A percentile compares a stretch with the other conserved stretches of the same genome.
Evolutionary conservation across 1,140 invertebrate species (phyloP).

Genomic region (Rhagoletis pomonella): DNA sequence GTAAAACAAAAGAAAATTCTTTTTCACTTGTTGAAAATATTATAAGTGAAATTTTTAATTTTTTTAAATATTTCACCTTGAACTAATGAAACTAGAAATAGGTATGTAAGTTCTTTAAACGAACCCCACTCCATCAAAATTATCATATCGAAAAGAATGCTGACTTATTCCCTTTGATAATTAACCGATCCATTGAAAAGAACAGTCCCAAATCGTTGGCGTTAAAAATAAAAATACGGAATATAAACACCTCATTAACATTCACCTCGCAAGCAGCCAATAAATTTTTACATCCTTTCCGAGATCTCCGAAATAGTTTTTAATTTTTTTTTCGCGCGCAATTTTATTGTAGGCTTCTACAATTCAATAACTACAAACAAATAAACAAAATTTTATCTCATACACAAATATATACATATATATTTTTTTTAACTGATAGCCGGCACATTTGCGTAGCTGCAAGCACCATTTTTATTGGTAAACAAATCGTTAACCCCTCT

Average conservation of each 20-base stretch:
- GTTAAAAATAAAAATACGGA: not conserved
- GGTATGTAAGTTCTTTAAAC: too few relatives aligned
- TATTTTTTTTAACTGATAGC: not conserved
- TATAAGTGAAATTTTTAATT: too few relatives aligned
- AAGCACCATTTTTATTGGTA: slow-evolving; percentile 42
- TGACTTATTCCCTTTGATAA: too few relatives aligned
- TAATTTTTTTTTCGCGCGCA: not conserved
- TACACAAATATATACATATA: not conserved
- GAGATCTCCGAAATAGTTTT: not conserved
- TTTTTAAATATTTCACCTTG: too few relatives aligned
- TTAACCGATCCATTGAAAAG: not conserved
- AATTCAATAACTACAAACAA: not conserved
- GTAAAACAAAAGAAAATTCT: too few relatives aligned
- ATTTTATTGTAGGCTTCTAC: not conserved
- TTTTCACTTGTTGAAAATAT: too few relatives aligned
- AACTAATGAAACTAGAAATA: too few relatives aligned
- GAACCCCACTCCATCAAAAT: too few relatives aligned
- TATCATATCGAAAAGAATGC: too few relatives aligned
- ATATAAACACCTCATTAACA: not conserved
- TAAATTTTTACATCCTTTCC: not conserved
- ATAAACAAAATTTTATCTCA: not conserved
- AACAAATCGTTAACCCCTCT: slow-evolving; percentile 49
- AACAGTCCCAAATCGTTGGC: not conserved
- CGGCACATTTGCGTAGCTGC: not conserved
- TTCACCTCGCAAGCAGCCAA: not conserved